phyloP scores from a whole-genome alignment of 2,113 vertebrate genomes.

The Aramus guarauna region DNA sequence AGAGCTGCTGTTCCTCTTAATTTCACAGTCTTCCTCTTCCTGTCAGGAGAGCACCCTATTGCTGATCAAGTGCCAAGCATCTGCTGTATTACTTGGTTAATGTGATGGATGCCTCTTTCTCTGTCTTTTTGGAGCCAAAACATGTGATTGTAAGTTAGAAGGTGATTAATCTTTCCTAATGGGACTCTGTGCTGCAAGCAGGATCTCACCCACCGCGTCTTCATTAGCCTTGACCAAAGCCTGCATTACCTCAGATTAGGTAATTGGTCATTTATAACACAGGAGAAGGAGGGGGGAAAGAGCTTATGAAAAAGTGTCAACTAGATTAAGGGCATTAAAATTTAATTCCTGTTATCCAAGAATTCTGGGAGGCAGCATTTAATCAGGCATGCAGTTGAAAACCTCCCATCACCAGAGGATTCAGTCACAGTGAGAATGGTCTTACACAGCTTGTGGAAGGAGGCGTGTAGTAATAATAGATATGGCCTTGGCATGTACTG shows the following conservation, averaged over 20 bases:
- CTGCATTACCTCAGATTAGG: slow-evolving; percentile 64
- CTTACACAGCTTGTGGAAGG: not conserved
- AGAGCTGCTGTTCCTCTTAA: not conserved
- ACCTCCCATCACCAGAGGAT: not conserved
- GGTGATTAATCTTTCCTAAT: slow-evolving; percentile 74
- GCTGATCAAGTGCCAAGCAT: not conserved
- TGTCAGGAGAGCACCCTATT: not conserved
- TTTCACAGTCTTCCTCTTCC: not conserved
- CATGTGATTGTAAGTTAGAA: slow-evolving; percentile 37
- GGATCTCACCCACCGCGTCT: slow-evolving; percentile 55
- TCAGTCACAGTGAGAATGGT: not conserved
- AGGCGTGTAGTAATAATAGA: not conserved
- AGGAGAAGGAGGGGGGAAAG: not conserved
- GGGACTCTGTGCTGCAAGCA: slow-evolving; percentile 29
- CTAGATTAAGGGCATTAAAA: slow-evolving; percentile 38
- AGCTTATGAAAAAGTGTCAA: slow-evolving; percentile 45
- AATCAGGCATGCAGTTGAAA: not conserved
- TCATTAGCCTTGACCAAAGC: slow-evolving; percentile 63
- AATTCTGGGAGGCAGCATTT: slow-evolving; percentile 17
- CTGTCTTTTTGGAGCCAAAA: slow-evolving; percentile 61
- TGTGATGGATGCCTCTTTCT: slow-evolving; percentile 62
- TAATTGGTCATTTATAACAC: slow-evolving; percentile 66
- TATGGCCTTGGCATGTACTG: not conserved
- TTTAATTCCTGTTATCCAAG: slow-evolving; percentile 43
- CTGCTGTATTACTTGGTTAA: slow-evolving; percentile 51